phyloP scores from a whole-genome alignment of 2,888 invertebrate species.

The Leucophenga maculata region DNA sequence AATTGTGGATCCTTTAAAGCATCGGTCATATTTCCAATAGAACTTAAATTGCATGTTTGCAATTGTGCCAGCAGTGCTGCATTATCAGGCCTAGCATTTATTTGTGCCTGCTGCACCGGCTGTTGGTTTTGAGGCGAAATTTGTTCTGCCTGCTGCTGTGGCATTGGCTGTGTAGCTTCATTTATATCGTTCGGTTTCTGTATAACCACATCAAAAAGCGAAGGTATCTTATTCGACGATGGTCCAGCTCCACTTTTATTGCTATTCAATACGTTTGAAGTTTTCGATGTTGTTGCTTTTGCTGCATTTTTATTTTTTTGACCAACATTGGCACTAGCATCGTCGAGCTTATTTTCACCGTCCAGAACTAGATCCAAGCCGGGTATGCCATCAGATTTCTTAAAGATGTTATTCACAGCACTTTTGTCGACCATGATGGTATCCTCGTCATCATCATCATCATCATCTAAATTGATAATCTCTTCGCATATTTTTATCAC shows the following conservation, averaged over 20 bases:
- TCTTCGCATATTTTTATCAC: slow-evolving; percentile 39
- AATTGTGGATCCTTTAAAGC: slow-evolving; percentile 67
- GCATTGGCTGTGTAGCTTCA: slow-evolving; percentile 16
- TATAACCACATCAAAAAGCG: slow-evolving; percentile 65
- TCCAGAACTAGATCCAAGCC: slow-evolving; percentile 80
- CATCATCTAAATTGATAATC: slow-evolving; percentile 58
- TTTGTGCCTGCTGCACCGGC: neutral
- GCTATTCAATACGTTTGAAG: neutral
- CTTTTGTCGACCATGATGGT: neutral
- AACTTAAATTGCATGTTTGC: slow-evolving; percentile 1
- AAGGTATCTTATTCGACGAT: slow-evolving; percentile 56
- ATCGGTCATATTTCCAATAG: slow-evolving; percentile 52
- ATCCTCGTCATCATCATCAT: slow-evolving; percentile 49
- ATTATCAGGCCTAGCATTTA: slow-evolving; percentile 31
- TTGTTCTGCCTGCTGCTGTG: slow-evolving; percentile 20
- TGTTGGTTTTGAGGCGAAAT: slow-evolving; percentile 5
- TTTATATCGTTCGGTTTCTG: slow-evolving; percentile 47
- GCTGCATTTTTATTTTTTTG: slow-evolving; percentile 18
- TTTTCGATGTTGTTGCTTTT: neutral
- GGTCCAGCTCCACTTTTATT: neutral
- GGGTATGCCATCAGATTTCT: slow-evolving; percentile 76
- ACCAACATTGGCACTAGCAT: neutral
- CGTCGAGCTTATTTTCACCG: slow-evolving; percentile 50
- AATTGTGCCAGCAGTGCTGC: slow-evolving; percentile 1
- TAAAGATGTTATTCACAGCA: slow-evolving; percentile 59